A percentile compares a stretch with the other conserved stretches of the same genome.
These are phyloP conservation scores for Amphiprion clarkii DNA, from an alignment of 2,797 vertebrate genomes.

Conservation along the genomic window DNA sequence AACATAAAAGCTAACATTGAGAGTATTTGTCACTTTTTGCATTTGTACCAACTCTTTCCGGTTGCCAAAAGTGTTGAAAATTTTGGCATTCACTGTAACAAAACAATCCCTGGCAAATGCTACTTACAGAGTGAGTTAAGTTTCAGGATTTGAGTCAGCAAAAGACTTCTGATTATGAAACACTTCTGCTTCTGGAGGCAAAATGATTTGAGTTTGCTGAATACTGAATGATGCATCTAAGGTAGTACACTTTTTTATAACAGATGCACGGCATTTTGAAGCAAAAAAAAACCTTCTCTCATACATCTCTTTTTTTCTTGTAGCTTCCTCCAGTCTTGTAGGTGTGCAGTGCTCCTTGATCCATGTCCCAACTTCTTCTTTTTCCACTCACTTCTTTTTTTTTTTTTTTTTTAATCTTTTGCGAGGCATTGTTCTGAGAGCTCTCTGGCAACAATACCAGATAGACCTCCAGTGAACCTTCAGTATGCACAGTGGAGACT, in stretches of 20 bases:
- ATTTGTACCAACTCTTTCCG: background rate
- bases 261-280: constrained; percentile 44
- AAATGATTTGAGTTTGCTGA: constrained; percentile 32
- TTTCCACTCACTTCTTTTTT: constrained; percentile 30
- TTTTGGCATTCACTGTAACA: constrained; percentile 20
- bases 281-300: background rate
- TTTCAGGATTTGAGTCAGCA: constrained; percentile 55
- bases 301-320: constrained; percentile 15
- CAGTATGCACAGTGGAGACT: constrained; percentile 20
- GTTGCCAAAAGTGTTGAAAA: background rate
- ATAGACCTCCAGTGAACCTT: constrained; percentile 52
- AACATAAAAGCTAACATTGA: background rate
- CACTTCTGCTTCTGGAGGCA: constrained; percentile 50
- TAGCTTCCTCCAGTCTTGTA: constrained; percentile 52
- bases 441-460: constrained; percentile 50
- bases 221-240: constrained; percentile 52
- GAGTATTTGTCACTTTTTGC: background rate
- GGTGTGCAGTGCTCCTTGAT: constrained; percentile 63
- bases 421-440: constrained; percentile 46
- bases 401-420: constrained; percentile 42
- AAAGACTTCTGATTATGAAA: constrained; percentile 59
- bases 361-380: constrained; percentile 36
- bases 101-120: constrained; percentile 34
- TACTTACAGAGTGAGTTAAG: constrained; percentile 14
- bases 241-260: constrained; percentile 42